Base-by-base conservation (phyloP, 2,113 vertebrate species). In the Ardeotis arabs region DNA sequence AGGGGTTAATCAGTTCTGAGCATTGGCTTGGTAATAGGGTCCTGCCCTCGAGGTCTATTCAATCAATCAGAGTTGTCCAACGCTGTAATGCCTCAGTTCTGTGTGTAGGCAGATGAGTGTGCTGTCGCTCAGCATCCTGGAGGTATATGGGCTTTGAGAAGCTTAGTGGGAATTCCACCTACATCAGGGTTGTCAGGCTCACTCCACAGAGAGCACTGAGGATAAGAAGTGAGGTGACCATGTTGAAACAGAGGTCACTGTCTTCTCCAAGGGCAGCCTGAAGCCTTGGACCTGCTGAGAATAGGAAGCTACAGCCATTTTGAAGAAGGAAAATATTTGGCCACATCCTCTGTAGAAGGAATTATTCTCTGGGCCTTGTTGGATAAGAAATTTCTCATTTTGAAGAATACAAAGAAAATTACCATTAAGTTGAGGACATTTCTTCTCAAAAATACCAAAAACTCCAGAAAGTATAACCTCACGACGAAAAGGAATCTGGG, bases 1-100 rank as follows among this genome's bases (percentile, higher is more conserved):
- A 94, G 91, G 93, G 95, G 96, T 96, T 96, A 96, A 96, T 95
- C 95, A 96, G 95, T 94, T 89, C 94, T 93, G 89, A 96, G 95
- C 93, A 91, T 44, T 93, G 91, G 95, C 81, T 96, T 89, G 60
- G 93, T 96, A 96, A 97, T 95, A 91, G 94, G 93, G 95, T 96
- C 93, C 93, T 97, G 96, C 95, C 95, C 96, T 95, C 58, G 1
- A 91, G 94, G 93, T 95, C 93, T 95, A 56, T 94, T 95, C 94
- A 96, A 97, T 97, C 95, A 96, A 96, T 96, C 95, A 94, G 95
- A 84, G 86, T 88, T 96, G 95, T 92, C 93, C 94, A 90, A 22
- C 33, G 84, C 68, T 82, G 91, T 78, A 94, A 89, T 82, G 81
- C 89, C 93, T 91, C 74, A 64, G 84, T 91, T 97, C 93, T 94